Base-by-base conservation (phyloP, 2,797 vertebrate species). In the Meda fulgida region DNA sequence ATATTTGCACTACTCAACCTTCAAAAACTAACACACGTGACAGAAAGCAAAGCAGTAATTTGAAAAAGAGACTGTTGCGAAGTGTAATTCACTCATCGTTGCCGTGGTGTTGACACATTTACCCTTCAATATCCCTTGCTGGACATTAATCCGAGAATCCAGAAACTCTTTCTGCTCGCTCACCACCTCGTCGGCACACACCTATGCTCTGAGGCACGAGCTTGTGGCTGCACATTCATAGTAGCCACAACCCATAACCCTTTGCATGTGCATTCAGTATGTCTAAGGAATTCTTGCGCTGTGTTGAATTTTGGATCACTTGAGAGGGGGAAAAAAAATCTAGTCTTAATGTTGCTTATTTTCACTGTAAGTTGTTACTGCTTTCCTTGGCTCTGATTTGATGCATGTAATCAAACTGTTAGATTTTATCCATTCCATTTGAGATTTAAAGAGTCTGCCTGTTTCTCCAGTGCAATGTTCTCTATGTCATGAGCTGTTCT, bases 91-190 rank as follows among this genome's bases (percentile, higher is more conserved):
- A 83, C 81, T 84, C 79, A 58, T 80, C 48, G n/a, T 63, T 85
- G 80, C 43, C 1, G 23, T 70, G n/a, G 88, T 69, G 86, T 83
- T 87, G 85, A 88, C 73, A 77, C 66, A 67, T 81, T 87, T 79
- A 71, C 23, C 79, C 80, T 87, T 88, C 84, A 87, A 89, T 60
- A 80, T 85, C 70, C 83, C 48, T 78, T 83, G 65, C 84, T 84
- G 78, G 81, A 78, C 80, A 83, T 90, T 88, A 90, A 90, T 91
- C 88, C 83, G 26, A 76, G 79, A 73, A 81, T 60, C 29, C 31
- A 46, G 80, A 69, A 43, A 48, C 29, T 75, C 85, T 23, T 85
- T 69, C 48, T 70, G 69, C 83, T 72, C 87, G 34, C 66, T 89
- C 85, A 77, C 31, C 87, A 86, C 85, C 88, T 88, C 77, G 46